Evolutionary conservation across 2,797 vertebrate genomes (phyloP), one percentile per base, ranked within the genome.

Genomic region (Ctenochaetus hawaiiensis): DNA sequence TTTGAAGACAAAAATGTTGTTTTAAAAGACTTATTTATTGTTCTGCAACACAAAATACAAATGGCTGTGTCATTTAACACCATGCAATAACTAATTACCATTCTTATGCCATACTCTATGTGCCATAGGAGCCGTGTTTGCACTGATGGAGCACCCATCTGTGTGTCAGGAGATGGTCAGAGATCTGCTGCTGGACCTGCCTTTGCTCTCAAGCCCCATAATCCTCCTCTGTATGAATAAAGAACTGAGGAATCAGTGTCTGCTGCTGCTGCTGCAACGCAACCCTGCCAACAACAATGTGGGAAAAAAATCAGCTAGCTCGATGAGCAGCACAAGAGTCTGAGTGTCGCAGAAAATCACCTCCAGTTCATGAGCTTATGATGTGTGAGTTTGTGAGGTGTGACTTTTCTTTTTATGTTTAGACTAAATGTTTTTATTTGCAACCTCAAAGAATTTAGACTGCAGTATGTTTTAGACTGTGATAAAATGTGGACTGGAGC

Each of bases 151-250:
- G 34, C 80, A 89, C 20, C 69, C 62, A 17, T 85, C 85, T 18
- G 86, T 93, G 63, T 94, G 93, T 72, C 84, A 93, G 60, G 94
- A 94, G 87, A 91, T 89, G 53, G 78, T 90, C 52, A 90, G 87
- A 67, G 92, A 94, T 44, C 77, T 94, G 12, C 79, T 94, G 72
- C 83, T 92, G 78, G 92, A 93, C 62, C 71, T 94, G 66, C 93
- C 93, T 41, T 66, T 93, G 41, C 71, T 94, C 60, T 90, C 86
- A 68, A 92, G 84, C 64, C 92, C 93, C 34, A 68, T 93, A 37
- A 92, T 94, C 34, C 89, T 94, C 62, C 83, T 93, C 52, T 94
- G 92, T 67, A 93, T 93, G 86, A 95, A 94, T 51, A 94, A 92
- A 76, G 93, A 94, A 85, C 87, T 93, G 71, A 89, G 87, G 73